Conservation (phyloP, 1,140 invertebrate species). For the Schlechtendalia chinensis region DNA sequence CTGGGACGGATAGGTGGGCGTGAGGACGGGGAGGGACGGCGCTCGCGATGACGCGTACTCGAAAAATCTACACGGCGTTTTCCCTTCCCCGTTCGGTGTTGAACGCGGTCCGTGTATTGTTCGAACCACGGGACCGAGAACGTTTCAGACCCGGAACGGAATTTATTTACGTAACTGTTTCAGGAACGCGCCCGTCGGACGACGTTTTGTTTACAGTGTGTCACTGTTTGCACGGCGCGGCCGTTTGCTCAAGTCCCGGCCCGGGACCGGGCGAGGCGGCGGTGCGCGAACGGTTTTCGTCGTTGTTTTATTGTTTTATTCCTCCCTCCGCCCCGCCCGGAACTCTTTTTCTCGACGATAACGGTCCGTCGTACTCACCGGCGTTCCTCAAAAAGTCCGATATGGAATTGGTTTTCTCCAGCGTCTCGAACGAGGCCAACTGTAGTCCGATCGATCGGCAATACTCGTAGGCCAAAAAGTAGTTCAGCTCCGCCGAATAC, state of each 20-base stretch:
- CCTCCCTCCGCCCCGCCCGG: background rate
- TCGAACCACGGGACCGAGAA: too few relatives aligned
- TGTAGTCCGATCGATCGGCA: slow-evolving; percentile 82
- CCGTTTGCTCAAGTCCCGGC: background rate
- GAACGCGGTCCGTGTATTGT: too few relatives aligned
- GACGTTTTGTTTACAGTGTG: background rate
- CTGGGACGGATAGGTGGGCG: too few relatives aligned
- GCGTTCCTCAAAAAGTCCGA: slow-evolving; percentile 77
- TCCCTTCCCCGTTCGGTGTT: too few relatives aligned
- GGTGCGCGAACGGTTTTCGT: too few relatives aligned
- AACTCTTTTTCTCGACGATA: background rate
- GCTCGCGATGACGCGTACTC: too few relatives aligned
- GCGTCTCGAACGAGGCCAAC: slow-evolving; percentile 77
- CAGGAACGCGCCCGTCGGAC: too few relatives aligned
- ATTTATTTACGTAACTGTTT: slow-evolving; percentile 9
- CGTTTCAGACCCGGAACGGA: too few relatives aligned
- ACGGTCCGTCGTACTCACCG: slow-evolving; percentile 57
- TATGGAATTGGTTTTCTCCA: slow-evolving; percentile 81
- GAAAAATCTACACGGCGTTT: too few relatives aligned
- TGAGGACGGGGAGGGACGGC: too few relatives aligned
- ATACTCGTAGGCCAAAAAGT: slow-evolving; percentile 83
- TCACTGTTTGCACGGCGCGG: background rate
- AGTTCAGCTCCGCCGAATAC: slow-evolving; percentile 82
- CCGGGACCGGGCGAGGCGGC: too few relatives aligned
- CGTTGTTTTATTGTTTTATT: too few relatives aligned